phyloP scores from a whole-genome alignment of 2,888 invertebrate genomes.

The Cephus pygmeus region DNA sequence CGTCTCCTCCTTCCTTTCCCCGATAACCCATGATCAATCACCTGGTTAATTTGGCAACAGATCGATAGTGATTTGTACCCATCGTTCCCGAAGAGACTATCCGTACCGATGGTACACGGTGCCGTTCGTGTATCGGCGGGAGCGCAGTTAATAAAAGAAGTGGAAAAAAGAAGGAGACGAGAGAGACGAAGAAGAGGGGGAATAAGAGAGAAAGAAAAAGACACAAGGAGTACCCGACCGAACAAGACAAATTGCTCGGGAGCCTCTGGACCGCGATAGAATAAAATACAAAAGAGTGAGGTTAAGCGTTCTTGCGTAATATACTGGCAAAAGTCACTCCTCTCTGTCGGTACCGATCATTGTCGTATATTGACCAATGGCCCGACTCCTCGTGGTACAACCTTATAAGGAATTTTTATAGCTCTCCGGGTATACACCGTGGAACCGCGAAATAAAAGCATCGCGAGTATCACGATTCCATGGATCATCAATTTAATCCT shows the following conservation, averaged over 20 bases:
- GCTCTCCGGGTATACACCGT: not conserved
- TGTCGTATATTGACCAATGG: not conserved
- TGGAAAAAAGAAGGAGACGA: not conserved
- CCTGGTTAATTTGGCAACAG: constrained; percentile 25
- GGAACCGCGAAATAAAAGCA: constrained; percentile 5
- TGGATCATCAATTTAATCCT: constrained; percentile 47
- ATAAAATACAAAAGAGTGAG: not conserved
- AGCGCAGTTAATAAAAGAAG: not conserved
- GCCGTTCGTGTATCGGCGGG: constrained; percentile 8
- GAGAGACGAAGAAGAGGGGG: constrained; percentile 6
- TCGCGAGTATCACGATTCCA: constrained; percentile 34
- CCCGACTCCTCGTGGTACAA: not conserved
- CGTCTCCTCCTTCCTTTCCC: constrained; percentile 2
- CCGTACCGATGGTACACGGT: not conserved
- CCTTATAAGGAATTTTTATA: not conserved
- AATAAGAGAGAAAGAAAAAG: constrained; percentile 9
- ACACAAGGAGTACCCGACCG: not conserved
- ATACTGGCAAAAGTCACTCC: not conserved
- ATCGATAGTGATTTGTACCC: constrained; percentile 24
- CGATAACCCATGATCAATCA: constrained; percentile 16
- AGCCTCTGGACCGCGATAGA: not conserved
- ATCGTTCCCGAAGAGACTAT: constrained; percentile 3
- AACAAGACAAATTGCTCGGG: constrained; percentile 5
- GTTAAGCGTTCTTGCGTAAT: not conserved
- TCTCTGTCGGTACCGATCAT: not conserved